These are phyloP conservation scores for Ceratina japonica DNA, from an alignment of 1,140 invertebrate species.

Conservation along the genomic window DNA sequence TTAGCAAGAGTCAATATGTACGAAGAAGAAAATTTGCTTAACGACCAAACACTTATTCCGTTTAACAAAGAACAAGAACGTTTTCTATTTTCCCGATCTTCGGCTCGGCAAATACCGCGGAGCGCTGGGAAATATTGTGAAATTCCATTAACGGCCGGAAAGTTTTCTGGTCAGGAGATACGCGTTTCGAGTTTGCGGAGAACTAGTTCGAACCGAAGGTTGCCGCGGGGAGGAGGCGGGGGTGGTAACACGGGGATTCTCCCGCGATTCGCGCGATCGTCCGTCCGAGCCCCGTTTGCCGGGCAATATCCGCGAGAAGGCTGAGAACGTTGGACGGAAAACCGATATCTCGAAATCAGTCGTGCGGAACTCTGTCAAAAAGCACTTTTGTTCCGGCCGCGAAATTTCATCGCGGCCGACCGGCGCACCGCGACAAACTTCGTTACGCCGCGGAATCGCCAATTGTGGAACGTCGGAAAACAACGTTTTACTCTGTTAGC, in stretches of 20 bases:
- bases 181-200: not conserved
- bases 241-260: too few species aligned
- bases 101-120: not conserved
- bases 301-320: slow-evolving; percentile 10
- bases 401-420: not conserved
- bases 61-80: not conserved
- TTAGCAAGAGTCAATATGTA: too few species aligned
- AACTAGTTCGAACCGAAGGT: too few species aligned
- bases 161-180: not conserved
- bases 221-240: not conserved
- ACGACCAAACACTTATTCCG: too few species aligned
- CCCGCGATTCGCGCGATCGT: not conserved
- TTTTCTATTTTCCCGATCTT: slow-evolving; percentile 7
- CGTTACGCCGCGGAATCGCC: not conserved
- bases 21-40: too few species aligned
- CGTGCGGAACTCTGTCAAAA: slow-evolving; percentile 11
- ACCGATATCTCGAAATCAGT: slow-evolving; percentile 11
- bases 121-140: slow-evolving; percentile 9
- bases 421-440: too few species aligned
- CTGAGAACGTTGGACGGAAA: not conserved
- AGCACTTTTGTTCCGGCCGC: not conserved
- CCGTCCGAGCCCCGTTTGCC: not conserved
- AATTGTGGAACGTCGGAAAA: not conserved
- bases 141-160: not conserved
- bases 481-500: not conserved